Percentiles rank a stretch among this genome's conserved stretches.
phyloP scores from a whole-genome alignment of 2,888 invertebrate species.

The Caenorhabditis doughertyi region DNA sequence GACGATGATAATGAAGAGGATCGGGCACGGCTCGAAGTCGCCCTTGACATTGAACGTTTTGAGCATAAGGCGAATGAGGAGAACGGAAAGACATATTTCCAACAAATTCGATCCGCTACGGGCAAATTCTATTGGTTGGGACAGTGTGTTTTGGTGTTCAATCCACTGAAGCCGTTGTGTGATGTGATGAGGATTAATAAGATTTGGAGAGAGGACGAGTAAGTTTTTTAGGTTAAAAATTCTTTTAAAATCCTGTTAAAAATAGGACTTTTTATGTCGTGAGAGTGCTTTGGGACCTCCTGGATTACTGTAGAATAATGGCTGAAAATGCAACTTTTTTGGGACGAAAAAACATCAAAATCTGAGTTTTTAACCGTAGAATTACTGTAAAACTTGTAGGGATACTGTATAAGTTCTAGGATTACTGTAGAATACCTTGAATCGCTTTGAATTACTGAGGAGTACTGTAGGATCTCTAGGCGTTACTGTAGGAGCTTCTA shows the following conservation, averaged over 20 bases:
- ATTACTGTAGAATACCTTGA: too few species aligned
- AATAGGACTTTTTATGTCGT: neutral
- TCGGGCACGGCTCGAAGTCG: slow-evolving; percentile 30
- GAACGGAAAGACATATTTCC: slow-evolving; percentile 63
- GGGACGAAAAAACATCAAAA: too few species aligned
- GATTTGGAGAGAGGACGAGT: slow-evolving; percentile 92
- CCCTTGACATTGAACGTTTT: slow-evolving; percentile 54
- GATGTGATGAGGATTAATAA: slow-evolving; percentile 94
- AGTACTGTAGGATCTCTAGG: too few species aligned
- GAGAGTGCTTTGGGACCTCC: too few species aligned
- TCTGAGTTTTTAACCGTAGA: too few species aligned
- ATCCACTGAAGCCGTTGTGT: slow-evolving; percentile 91
- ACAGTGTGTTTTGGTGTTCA: slow-evolving; percentile 94
- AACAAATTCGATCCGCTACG: slow-evolving; percentile 62
- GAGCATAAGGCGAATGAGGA: slow-evolving; percentile 44
- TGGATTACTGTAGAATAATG: neutral
- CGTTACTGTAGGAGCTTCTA: too few species aligned
- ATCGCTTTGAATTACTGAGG: too few species aligned
- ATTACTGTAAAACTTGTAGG: too few species aligned
- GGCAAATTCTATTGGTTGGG: slow-evolving; percentile 85
- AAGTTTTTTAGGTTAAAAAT: neutral
- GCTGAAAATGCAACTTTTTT: too few species aligned
- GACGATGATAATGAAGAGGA: slow-evolving; percentile 67
- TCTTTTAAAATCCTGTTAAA: neutral
- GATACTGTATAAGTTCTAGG: too few species aligned